A percentile compares a stretch with the other conserved stretches of the same genome.
phyloP scores from a whole-genome alignment of 2,888 invertebrate genomes.

The Hymenopus coronatus region DNA sequence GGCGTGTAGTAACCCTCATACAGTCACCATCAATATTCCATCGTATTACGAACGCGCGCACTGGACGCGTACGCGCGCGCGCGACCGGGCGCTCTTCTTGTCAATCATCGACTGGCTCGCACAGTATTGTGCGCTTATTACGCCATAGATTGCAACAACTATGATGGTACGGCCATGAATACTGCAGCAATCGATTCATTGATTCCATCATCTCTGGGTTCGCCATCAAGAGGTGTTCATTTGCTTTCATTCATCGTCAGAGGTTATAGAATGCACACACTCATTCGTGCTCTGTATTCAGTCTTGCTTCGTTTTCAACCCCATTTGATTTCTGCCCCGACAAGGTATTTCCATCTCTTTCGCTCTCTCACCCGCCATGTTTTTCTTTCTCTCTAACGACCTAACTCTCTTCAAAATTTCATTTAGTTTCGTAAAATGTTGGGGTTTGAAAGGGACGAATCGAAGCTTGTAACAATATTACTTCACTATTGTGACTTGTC shows the following conservation, averaged over 20 bases:
- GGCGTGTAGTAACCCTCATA: background rate
- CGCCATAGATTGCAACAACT: background rate
- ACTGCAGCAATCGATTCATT: constrained; percentile 6
- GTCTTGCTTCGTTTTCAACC: background rate
- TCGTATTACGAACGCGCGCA: background rate
- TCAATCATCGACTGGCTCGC: constrained; percentile 4
- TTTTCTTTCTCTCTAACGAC: background rate
- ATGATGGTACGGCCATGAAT: background rate
- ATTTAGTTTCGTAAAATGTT: background rate
- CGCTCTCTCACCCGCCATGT: background rate
- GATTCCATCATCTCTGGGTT: background rate
- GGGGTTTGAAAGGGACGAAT: background rate
- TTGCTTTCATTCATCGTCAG: constrained; percentile 15
- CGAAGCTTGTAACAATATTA: background rate
- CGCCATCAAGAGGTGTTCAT: constrained; percentile 5
- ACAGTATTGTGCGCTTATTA: constrained; percentile 11
- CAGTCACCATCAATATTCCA: background rate
- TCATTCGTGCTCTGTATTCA: background rate
- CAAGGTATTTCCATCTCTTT: background rate
- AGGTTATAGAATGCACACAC: background rate
- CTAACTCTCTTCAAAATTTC: background rate
- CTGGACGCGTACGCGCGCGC: background rate
- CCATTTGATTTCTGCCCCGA: background rate
- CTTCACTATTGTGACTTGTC: background rate
- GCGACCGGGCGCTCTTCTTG: background rate